These are phyloP conservation scores for Pterobdella sp. DNA, from an alignment of 2,888 invertebrate genomes.

Conservation along the genomic window DNA sequence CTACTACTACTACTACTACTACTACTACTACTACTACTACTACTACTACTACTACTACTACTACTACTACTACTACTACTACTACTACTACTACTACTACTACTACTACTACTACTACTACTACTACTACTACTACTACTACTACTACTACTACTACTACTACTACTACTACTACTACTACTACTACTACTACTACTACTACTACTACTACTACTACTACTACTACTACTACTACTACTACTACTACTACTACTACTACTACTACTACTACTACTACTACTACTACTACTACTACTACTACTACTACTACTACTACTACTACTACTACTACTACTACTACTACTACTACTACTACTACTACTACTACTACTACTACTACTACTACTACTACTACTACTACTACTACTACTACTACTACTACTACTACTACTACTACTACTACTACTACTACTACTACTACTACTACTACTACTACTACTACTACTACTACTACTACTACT, in stretches of 20 bases:
- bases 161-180: neutral
- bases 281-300: conserved; percentile 1
- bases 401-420: neutral
- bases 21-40: conserved; percentile 15
- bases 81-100: conserved; percentile 15
- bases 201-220: conserved; percentile 9
- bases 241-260: conserved; percentile 20
- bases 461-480: neutral
- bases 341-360: conserved; percentile 1
- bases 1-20: conserved; percentile 15
- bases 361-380: neutral
- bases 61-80: conserved; percentile 15
- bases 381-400: neutral
- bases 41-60: conserved; percentile 11
- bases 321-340: neutral
- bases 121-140: conserved; percentile 12
- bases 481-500: neutral
- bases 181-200: neutral
- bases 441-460: neutral
- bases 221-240: conserved; percentile 21
- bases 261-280: conserved; percentile 1
- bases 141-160: conserved; percentile 15
- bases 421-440: neutral
- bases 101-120: conserved; percentile 15
- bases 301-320: conserved; percentile 4